A percentile compares a stretch with the other conserved stretches of the same genome.
phyloP scores from a whole-genome alignment of 2,797 vertebrate genomes.

The Borostomias antarcticus region DNA sequence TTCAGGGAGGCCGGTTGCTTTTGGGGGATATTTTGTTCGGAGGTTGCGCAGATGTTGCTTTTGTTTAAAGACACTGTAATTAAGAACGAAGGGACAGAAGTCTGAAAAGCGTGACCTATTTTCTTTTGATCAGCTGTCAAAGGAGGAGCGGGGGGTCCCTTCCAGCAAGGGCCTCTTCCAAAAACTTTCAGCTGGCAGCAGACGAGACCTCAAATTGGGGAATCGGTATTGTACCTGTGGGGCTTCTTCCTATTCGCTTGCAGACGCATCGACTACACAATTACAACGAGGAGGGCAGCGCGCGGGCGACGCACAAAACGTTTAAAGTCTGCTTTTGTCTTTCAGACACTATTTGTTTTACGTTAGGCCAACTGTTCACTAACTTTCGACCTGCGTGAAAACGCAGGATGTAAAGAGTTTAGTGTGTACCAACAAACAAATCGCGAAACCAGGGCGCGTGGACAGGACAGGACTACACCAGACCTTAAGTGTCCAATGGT shows the following conservation, averaged over 20 bases:
- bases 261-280: background rate
- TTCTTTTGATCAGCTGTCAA: slow-evolving; percentile 91
- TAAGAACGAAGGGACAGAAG: slow-evolving; percentile 84
- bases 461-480: too few species aligned
- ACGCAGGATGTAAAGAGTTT: too few species aligned
- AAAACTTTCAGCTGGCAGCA: slow-evolving; percentile 79
- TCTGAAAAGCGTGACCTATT: slow-evolving; percentile 90
- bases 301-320: slow-evolving; percentile 20
- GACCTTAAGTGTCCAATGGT: too few species aligned
- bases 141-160: slow-evolving; percentile 78
- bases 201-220: slow-evolving; percentile 71
- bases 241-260: slow-evolving; percentile 11
- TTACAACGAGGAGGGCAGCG: slow-evolving; percentile 3
- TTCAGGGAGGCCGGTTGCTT: slow-evolving; percentile 67
- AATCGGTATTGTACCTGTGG: slow-evolving; percentile 37
- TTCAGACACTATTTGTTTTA: slow-evolving; percentile 17
- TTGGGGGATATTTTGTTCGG: slow-evolving; percentile 67
- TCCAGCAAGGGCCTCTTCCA: slow-evolving; percentile 61
- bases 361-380: background rate
- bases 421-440: background rate
- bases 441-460: background rate
- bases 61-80: slow-evolving; percentile 93
- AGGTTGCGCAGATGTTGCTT: slow-evolving; percentile 90
- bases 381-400: background rate
- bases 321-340: slow-evolving; percentile 15